Evolutionary conservation across 2,797 vertebrate species (phyloP).

Genomic region (Sebastes minor): DNA sequence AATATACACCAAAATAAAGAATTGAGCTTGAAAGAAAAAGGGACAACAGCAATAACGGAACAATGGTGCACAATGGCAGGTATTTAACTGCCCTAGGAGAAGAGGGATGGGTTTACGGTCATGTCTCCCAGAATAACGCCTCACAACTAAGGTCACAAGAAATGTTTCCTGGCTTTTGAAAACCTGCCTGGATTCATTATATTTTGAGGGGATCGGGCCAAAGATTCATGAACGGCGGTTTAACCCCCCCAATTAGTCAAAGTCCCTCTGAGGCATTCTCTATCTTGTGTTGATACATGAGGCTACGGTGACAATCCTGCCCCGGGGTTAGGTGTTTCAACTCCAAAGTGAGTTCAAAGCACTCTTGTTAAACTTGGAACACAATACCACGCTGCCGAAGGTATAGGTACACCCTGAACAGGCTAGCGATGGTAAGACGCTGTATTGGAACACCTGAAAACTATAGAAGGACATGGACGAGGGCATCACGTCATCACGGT

Average conservation of each 20-base stretch:
- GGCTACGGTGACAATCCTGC: slow-evolving; percentile 77
- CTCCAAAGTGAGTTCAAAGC: slow-evolving; percentile 85
- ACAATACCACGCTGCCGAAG: slow-evolving; percentile 72
- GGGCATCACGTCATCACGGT: slow-evolving; percentile 52
- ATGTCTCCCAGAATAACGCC: slow-evolving; percentile 77
- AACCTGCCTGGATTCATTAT: slow-evolving; percentile 81
- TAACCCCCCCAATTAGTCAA: slow-evolving; percentile 86
- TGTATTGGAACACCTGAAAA: slow-evolving; percentile 60
- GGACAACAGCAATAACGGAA: slow-evolving; percentile 88
- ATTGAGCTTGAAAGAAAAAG: slow-evolving; percentile 85
- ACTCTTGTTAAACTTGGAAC: slow-evolving; percentile 83
- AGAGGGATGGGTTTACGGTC: slow-evolving; percentile 85
- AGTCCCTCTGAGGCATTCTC: slow-evolving; percentile 82
- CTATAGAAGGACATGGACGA: slow-evolving; percentile 49
- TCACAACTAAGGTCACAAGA: slow-evolving; percentile 78
- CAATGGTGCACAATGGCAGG: slow-evolving; percentile 86
- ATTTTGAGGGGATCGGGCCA: slow-evolving; percentile 79
- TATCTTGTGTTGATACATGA: slow-evolving; percentile 83
- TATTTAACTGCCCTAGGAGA: slow-evolving; percentile 85
- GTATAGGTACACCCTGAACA: slow-evolving; percentile 66
- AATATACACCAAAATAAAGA: slow-evolving; percentile 90
- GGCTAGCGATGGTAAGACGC: slow-evolving; percentile 45
- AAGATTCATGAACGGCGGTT: slow-evolving; percentile 81
- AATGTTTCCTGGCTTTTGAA: slow-evolving; percentile 81
- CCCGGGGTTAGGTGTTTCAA: slow-evolving; percentile 78